Base-by-base conservation (phyloP, 2,797 vertebrate species). In the Pelobates cultripes region DNA sequence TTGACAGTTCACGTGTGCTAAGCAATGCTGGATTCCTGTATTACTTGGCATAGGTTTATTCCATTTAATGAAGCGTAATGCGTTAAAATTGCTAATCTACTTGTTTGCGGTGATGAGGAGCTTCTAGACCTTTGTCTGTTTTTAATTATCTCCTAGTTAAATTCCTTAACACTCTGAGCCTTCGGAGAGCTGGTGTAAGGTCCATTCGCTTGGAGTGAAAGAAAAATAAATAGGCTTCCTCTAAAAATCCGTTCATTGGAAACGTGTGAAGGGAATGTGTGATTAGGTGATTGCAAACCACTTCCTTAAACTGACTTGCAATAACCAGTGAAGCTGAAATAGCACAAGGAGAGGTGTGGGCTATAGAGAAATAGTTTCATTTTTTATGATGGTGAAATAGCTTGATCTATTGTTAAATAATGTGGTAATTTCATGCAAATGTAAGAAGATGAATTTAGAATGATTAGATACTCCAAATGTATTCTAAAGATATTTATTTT, bases 11-110 rank as follows among this genome's bases (percentile, higher is more conserved):
- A 53, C 45, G 41, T 10, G 28, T 73, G 51, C 78, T 47, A 44
- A 67, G 73, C 63, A 3, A 60, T 73, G 70, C 43, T 43, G 61
- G 61, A 67, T 53, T 73, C 64, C 43, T 80, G 70, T 79, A 44
- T 73, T 73, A 40, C 43, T 80, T 80, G 78, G 78, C 78, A 43
- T 51, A 55, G 45, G 8, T 60, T 60, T 53, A 47, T 68, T 69
- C 63, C 3, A 57, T 75, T 80, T 75, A 68, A 68, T 74, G 64
- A 75, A 75, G 72, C 64, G 2, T 80, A 74, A 60, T 69, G 51
- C 45, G 69, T 73, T 74, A 74, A 69, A 74, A n/a, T 68, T 68
- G 71, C 64, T 80, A 80, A 80, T 80, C 72, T 69, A 45, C 71
- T 69, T 80, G 78, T 80, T 80, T 80, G 78, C 67, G 63, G 61